Percentiles rank a stretch among this genome's conserved stretches.
phyloP scores from a whole-genome alignment of 2,797 vertebrate species.

The Rhinatrema bivittatum region DNA sequence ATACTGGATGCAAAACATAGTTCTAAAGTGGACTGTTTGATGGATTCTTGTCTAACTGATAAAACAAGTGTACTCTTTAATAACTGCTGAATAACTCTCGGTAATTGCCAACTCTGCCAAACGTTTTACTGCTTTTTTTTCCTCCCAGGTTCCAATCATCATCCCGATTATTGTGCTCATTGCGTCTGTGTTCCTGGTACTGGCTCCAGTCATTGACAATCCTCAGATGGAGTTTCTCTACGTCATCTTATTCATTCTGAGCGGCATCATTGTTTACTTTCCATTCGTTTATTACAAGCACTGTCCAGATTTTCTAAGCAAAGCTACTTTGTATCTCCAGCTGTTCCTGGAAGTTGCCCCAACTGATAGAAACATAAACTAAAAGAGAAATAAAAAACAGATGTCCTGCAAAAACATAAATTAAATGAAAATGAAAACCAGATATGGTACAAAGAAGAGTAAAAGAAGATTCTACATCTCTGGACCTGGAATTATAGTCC shows the following conservation, averaged over 20 bases:
- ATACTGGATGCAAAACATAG: too few species aligned
- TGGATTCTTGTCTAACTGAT: too few species aligned
- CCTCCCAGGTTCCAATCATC: slow-evolving; percentile 69
- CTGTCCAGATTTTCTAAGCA: slow-evolving; percentile 57
- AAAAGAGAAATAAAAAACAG: too few species aligned
- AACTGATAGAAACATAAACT: slow-evolving; percentile 45
- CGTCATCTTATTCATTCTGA: slow-evolving; percentile 66
- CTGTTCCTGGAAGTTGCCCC: slow-evolving; percentile 79
- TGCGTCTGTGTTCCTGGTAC: slow-evolving; percentile 68
- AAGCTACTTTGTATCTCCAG: slow-evolving; percentile 70
- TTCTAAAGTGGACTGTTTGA: too few species aligned
- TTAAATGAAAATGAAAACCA: too few species aligned
- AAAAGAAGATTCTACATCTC: too few species aligned
- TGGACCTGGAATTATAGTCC: too few species aligned
- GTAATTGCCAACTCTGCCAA: too few species aligned
- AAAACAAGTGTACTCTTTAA: too few species aligned
- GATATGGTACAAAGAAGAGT: too few species aligned
- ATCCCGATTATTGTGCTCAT: slow-evolving; percentile 70
- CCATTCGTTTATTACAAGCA: slow-evolving; percentile 70
- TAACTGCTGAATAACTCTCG: too few species aligned
- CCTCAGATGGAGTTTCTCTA: slow-evolving; percentile 80
- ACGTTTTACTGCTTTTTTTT: slow-evolving; percentile 16
- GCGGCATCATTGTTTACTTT: slow-evolving; percentile 72
- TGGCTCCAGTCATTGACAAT: slow-evolving; percentile 71
- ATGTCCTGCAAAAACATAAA: too few species aligned